Percentiles rank a stretch among this genome's conserved stretches.
These are phyloP conservation scores for Uropetala carovei DNA, from an alignment of 2,888 invertebrate genomes.

Conservation along the genomic window DNA sequence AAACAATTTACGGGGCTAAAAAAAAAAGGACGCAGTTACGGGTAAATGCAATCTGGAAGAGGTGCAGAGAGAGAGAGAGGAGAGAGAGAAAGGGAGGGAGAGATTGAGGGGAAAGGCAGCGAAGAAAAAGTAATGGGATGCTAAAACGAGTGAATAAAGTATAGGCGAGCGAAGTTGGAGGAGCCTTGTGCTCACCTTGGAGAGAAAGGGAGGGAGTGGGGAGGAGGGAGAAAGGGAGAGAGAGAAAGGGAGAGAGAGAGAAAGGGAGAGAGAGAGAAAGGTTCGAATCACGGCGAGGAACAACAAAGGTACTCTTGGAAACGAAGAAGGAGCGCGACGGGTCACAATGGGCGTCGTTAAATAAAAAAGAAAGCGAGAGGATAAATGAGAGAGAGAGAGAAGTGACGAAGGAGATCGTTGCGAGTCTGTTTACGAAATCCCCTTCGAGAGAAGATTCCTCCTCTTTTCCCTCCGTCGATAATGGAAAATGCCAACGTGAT, in stretches of 20 bases:
- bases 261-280: neutral
- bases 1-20: too few species aligned
- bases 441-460: neutral
- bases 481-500: neutral
- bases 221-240: neutral
- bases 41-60: too few species aligned
- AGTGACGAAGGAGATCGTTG: neutral
- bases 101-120: too few species aligned
- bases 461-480: neutral
- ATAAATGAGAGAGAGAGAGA: neutral
- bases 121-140: too few species aligned
- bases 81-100: too few species aligned
- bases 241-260: neutral
- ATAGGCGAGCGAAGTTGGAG: too few species aligned
- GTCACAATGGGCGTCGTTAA: neutral
- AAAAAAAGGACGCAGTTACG: too few species aligned
- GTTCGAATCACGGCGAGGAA: neutral
- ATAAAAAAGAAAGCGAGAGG: neutral
- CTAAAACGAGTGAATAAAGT: too few species aligned
- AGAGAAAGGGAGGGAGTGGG: neutral
- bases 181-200: too few species aligned
- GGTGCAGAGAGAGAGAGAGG: too few species aligned
- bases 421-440: slow-evolving; percentile 7
- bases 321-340: neutral
- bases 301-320: neutral